Base-by-base conservation (phyloP, 2,888 invertebrate species). In the Rotaria socialis region DNA sequence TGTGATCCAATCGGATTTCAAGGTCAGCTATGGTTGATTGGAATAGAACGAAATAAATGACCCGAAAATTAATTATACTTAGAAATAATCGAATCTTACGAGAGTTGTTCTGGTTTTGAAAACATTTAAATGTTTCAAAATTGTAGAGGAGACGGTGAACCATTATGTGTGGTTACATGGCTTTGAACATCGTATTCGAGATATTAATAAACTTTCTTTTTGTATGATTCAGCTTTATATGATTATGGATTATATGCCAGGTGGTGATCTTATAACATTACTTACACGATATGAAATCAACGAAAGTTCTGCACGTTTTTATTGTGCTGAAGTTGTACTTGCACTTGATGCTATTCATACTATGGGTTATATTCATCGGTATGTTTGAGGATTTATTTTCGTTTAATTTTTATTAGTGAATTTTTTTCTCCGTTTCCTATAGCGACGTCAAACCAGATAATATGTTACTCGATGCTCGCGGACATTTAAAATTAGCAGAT, bases 221-320 rank as follows among this genome's bases (percentile, higher is more conserved):
- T 0, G 8, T 11, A 27, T 60, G 0, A 67, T 41, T 91, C 96
- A 95, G 92, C 93, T 99, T 50, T 99, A 99, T 90, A 98, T 99
- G 98, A 97, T 99, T 52, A 99, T 99, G 99, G 99, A 99, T 91
- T 99, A 97, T 90, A 99, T 99, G 98, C 98, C 99, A 50, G 99
- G 98, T 89, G 99, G 99, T 85, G 99, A 99, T 93, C 94, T 99
- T 88, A 98, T 99, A 87, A 97, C 96, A 91, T 93, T 99, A 85
- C 97, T 99, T 96, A 95, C 96, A 87, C 96, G 97, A 92, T 98
- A 96, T 92, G 98, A 99, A 91, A 96, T 99, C 90, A 97, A 98
- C 85, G 99, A 99, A 91, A 96, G 97, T 90, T 97, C 97, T 96
- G 97, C 97, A 80, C 95, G 95, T 91, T 98, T 98, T 92, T 98